Evolutionary conservation across 2,113 vertebrate genomes (phyloP).

Genomic region (Symphodus melops): DNA sequence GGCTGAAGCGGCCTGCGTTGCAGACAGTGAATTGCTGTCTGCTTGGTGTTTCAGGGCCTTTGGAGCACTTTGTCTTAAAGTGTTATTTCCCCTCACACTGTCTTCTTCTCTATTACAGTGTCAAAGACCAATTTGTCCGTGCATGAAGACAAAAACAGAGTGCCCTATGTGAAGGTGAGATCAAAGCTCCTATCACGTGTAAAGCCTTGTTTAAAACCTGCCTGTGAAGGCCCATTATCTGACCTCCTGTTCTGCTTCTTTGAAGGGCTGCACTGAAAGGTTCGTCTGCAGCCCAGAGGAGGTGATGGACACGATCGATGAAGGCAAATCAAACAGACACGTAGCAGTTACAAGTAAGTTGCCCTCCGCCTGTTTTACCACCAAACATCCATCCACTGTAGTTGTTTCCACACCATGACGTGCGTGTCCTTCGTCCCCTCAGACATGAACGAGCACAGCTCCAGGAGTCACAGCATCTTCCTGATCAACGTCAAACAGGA

Average conservation of each 20-base stretch:
- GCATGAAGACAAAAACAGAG: conserved; percentile 98
- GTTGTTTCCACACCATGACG: neutral
- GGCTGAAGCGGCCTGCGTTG: too few relatives aligned
- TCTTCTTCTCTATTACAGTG: conserved; percentile 79
- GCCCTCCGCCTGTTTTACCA: accelerated
- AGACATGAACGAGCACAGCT: conserved; percentile 99
- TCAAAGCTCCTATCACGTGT: neutral
- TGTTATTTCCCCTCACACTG: neutral
- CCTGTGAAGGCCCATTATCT: neutral
- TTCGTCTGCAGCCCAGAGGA: conserved; percentile 99
- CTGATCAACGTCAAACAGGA: conserved; percentile 99
- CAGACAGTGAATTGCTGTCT: too few relatives aligned
- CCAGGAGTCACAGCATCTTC: conserved; percentile 98
- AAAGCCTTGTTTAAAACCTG: neutral
- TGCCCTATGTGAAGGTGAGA: conserved; percentile 96
- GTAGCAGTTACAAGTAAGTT: conserved; percentile 96
- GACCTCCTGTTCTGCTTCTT: neutral
- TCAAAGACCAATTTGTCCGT: conserved; percentile 98
- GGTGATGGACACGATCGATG: conserved; percentile 99
- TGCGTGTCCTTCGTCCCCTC: neutral
- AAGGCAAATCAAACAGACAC: conserved; percentile 97
- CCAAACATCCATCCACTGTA: accelerated
- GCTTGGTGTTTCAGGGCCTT: too few relatives aligned
- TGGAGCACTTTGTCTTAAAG: neutral
- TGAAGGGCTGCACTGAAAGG: conserved; percentile 95